Base-by-base conservation (phyloP, 1,140 invertebrate genomes). In the Lasaia peninsularis region DNA sequence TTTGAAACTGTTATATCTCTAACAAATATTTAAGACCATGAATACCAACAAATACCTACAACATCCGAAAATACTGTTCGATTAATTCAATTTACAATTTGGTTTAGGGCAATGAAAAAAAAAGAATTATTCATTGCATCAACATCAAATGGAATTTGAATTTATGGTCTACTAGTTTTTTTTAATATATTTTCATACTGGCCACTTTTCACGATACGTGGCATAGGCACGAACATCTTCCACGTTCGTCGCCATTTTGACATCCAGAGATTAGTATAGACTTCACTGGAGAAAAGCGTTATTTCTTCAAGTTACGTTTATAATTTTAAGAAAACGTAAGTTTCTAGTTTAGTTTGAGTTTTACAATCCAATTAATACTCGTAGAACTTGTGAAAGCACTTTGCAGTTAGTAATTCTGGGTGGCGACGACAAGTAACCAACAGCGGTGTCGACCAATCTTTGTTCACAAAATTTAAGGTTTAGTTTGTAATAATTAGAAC, bases 181-280 rank as follows among this genome's bases (percentile, higher is more conserved):
- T 28, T 28, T 6, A 28, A 28, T 28, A 28, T 28, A 28, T 28
- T 59, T 52, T 33, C n/a, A 51, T 35, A 65, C 83, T 88, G 85
- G 85, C 81, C 81, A 88, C 79, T 86, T 86, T 81, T 75, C 49
- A 72, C 93, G 90, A 93, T 93, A 94, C 93, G 93, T 94, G 93
- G 93, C 93, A 93, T 90, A 91, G 90, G 91, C 90, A 93, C 91
- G 92, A 92, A 93, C 85, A 91, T 92, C 89, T 93, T 93, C 90
- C 90, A 92, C 91, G 90, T 92, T 92, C 92, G 93, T 93, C 86
- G 86, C 86, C 93, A 94, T 94, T 93, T 94, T 94, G 93, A 93
- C 92, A 92, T 92, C 91, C 91, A 92, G 91, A 91, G 92, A 91
- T 91, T 92, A 91, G 91, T 92, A 92, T 91, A 91, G 89, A 88